Base-by-base conservation (phyloP, 1,140 invertebrate genomes). In the Eriosoma lanigerum region DNA sequence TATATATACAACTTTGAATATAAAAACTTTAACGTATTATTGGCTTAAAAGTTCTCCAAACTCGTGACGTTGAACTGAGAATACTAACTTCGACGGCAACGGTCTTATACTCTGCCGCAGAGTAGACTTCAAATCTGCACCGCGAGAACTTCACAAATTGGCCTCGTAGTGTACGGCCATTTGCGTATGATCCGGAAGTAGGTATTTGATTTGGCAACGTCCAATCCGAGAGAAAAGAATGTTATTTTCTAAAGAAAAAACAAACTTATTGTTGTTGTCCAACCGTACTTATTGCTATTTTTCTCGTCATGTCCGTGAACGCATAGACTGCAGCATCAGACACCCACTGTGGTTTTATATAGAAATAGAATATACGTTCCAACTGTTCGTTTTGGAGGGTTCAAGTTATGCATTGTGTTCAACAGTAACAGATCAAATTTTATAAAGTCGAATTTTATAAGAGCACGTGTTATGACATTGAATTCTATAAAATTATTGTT, bases 21-120 rank as follows among this genome's bases (percentile, higher is more conserved):
- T 68, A 68, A 68, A 68, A 68, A 68, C 66, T 68, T 48, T 48
- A 68, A 17, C 44, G 66, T 68, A 48, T 68, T 68, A 68, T 68
- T 68, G 66, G 66, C 66, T 68, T 68, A 68, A 68, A 68, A 48
- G 21, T 68, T 68, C n/a, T 68, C 38, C 6, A 6, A 48, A 68
- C 66, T 48, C 38, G 8, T 68, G 21, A 68, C 44, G n/a, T 68
- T 46, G 66, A 68, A 68, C 21, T 68, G 44, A 48, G 44, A 68
- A 68, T 68, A 48, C 66, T 48, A 68, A 68, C 44, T 68, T 48
- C 19, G 13, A 15, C 38, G 64, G 12, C 17, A n/a, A 8, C 1
- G 58, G 64, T 21, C 38, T 68, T 21, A n/a, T n/a, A 24, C 38
- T 21, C 64, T n/a, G 64, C 38, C 64, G 12, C 64, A 46, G 38